Conservation (phyloP, 2,888 invertebrate species). For the Caenorhabditis sinica region DNA sequence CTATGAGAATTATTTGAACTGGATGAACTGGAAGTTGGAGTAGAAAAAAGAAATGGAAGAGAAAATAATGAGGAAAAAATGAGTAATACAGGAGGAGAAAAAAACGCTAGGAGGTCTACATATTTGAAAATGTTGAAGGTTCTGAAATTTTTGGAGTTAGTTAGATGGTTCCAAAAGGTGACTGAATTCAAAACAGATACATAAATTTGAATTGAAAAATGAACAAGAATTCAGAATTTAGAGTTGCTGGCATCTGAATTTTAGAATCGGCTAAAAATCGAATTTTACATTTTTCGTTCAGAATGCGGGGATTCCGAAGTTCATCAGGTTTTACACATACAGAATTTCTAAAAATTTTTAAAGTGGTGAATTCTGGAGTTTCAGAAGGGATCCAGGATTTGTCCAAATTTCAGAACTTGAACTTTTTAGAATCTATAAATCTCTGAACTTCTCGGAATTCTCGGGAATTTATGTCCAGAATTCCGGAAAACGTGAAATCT, state of each 20-base stretch:
- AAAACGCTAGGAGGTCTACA: not conserved
- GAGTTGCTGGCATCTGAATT: no score
- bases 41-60: not conserved
- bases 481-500: not conserved
- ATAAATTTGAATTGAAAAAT: constrained; percentile 7
- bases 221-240: no score
- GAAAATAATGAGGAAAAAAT: not conserved
- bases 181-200: not conserved
- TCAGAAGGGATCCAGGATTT: no score
- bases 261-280: no score
- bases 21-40: not conserved
- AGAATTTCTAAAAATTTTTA: no score
- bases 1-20: not conserved
- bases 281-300: no score
- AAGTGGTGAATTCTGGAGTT: no score
- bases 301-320: no score
- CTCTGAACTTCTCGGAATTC: not conserved
- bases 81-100: not conserved
- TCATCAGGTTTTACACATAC: no score
- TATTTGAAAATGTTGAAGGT: not conserved
- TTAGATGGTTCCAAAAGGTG: not conserved
- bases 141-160: not conserved
- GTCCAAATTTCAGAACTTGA: not conserved
- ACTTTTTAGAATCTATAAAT: not conserved
- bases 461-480: not conserved